Percentiles rank a stretch among this genome's conserved stretches.
phyloP scores from a whole-genome alignment of 1,140 invertebrate species.

The Heliconius nattereri region DNA sequence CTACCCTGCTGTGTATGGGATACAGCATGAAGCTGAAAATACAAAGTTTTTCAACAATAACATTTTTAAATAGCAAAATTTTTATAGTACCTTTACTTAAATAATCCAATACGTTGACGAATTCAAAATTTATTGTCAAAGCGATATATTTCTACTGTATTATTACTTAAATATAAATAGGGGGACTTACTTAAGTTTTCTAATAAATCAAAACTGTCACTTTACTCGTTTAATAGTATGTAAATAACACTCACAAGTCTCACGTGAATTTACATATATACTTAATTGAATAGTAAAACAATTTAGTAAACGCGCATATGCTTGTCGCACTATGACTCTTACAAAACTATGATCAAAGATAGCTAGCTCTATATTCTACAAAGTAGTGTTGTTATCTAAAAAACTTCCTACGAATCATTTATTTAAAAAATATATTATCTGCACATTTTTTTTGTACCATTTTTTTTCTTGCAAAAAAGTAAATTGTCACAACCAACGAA shows the following conservation, averaged over 20 bases:
- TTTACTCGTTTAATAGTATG: not conserved
- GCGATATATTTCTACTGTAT: not conserved
- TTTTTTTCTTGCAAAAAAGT: not conserved
- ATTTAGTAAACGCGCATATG: not conserved
- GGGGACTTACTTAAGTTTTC: not conserved
- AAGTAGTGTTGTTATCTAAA: conserved; percentile 8
- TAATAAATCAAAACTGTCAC: not conserved
- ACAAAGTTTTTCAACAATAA: too few species aligned
- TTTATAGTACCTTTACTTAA: too few species aligned
- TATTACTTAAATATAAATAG: not conserved
- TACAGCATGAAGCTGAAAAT: too few species aligned
- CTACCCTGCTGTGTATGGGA: too few species aligned
- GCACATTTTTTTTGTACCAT: not conserved
- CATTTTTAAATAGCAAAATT: too few species aligned
- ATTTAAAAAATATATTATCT: not conserved
- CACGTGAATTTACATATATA: not conserved
- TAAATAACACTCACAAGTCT: not conserved
- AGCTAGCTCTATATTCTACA: not conserved
- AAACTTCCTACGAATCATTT: not conserved
- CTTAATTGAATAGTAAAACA: not conserved
- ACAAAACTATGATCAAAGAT: not conserved
- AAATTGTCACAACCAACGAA: not conserved
- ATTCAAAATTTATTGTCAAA: too few species aligned
- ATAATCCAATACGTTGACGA: too few species aligned
- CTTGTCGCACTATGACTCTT: conserved; percentile 10